A percentile compares a stretch with the other conserved stretches of the same genome.
Evolutionary conservation across 2,113 vertebrate genomes (phyloP).

Genomic region (Sorex fumeus): DNA sequence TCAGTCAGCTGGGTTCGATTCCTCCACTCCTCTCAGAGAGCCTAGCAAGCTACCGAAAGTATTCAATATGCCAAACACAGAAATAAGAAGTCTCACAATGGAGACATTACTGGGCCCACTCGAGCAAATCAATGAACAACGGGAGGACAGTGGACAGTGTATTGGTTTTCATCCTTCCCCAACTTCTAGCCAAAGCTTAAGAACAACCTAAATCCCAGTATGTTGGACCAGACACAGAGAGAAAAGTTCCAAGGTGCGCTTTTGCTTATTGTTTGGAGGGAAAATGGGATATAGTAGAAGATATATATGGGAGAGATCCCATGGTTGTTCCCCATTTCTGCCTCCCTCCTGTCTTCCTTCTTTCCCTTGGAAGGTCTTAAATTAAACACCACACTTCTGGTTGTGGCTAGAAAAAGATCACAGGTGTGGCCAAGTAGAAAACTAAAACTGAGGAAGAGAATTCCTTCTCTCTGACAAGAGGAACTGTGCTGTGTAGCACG

Average conservation of each 20-base stretch:
- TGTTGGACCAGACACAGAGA: not conserved
- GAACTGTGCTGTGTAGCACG: not conserved
- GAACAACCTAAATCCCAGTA: not conserved
- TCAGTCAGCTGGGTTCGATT: too few relatives aligned
- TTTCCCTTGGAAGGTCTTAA: not conserved
- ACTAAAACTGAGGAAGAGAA: not conserved
- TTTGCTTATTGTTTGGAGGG: not conserved
- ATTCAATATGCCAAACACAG: too few relatives aligned
- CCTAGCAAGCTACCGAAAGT: too few relatives aligned
- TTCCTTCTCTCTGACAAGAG: not conserved
- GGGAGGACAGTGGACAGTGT: too few relatives aligned
- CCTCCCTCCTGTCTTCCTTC: too few relatives aligned
- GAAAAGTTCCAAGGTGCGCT: not conserved
- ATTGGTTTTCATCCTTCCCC: not conserved
- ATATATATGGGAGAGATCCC: too few relatives aligned
- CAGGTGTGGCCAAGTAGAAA: not conserved
- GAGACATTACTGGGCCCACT: too few relatives aligned
- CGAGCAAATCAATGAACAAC: too few relatives aligned
- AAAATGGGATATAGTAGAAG: not conserved
- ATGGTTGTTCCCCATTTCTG: not conserved
- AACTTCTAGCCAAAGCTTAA: not conserved
- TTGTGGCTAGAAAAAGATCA: not conserved
- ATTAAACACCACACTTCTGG: not conserved
- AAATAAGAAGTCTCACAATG: too few relatives aligned
- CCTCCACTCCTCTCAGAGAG: too few relatives aligned